phyloP scores from a whole-genome alignment of 2,113 vertebrate genomes.

The Hystrix cristata region DNA sequence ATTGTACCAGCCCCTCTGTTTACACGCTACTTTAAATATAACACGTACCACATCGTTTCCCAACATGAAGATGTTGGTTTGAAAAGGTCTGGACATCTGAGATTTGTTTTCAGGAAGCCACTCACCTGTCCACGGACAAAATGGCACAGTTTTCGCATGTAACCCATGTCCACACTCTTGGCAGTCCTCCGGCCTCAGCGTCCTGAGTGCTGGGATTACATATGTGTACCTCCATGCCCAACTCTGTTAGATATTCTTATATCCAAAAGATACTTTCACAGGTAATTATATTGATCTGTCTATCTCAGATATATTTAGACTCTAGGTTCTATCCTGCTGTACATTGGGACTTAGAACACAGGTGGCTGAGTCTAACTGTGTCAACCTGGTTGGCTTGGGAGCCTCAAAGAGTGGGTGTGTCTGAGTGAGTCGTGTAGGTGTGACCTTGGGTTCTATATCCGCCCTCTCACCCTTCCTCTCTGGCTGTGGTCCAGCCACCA shows the following conservation, averaged over 20 bases:
- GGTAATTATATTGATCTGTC: background rate
- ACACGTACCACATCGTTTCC: background rate
- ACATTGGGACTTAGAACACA: background rate
- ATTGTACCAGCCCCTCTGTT: background rate
- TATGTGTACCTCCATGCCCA: background rate
- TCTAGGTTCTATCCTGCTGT: background rate
- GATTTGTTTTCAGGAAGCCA: background rate
- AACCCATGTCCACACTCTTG: background rate
- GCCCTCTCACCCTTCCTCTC: background rate
- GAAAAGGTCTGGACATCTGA: background rate
- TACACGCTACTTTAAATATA: conserved; percentile 5
- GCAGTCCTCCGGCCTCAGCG: too few species aligned
- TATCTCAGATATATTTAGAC: background rate
- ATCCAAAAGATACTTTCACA: background rate
- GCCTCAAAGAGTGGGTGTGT: too few species aligned
- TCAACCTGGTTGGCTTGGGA: background rate
- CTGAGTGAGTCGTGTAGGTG: background rate
- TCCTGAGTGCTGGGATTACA: too few species aligned
- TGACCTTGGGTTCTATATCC: background rate
- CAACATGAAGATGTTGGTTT: background rate
- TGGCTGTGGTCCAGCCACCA: background rate
- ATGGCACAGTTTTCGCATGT: background rate
- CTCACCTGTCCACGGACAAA: background rate
- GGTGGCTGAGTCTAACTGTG: background rate
- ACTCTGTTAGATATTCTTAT: background rate